Evolutionary conservation across 2,888 invertebrate species (phyloP).

Genomic region (Sminthurinus aureus): DNA sequence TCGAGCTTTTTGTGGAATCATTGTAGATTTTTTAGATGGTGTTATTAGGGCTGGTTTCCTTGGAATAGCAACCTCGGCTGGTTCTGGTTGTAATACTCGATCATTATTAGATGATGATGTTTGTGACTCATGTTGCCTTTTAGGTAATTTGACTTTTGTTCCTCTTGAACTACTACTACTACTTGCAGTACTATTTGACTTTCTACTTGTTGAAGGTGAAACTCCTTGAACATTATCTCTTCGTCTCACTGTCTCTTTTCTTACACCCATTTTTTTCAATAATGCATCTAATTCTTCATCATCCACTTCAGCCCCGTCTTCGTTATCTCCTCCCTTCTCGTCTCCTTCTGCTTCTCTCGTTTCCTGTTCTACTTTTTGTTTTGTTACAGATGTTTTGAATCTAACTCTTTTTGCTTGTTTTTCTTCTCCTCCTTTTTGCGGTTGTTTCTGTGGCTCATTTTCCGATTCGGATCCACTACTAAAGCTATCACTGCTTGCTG

Average conservation of each 20-base stretch:
- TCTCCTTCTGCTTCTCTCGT: not conserved
- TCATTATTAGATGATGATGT: constrained; percentile 12
- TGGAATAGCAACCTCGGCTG: not conserved
- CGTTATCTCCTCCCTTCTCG: constrained; percentile 18
- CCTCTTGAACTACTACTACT: not conserved
- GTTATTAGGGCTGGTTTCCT: constrained; percentile 20
- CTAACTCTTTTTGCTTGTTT: too few species aligned
- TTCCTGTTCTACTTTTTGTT: constrained; percentile 21
- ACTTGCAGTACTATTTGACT: not conserved
- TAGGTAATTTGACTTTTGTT: constrained; percentile 1
- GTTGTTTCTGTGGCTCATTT: constrained; percentile 1
- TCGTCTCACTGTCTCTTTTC: not conserved
- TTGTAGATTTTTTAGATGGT: constrained; percentile 65
- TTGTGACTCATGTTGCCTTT: not conserved
- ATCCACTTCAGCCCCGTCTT: not conserved
- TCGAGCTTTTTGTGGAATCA: constrained; percentile 78
- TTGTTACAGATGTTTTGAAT: not conserved
- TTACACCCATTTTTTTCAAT: constrained; percentile 34
- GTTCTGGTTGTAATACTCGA: too few species aligned
- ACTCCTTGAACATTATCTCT: not conserved
- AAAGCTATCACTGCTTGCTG: too few species aligned
- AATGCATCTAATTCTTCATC: constrained; percentile 26
- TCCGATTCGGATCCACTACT: too few species aligned
- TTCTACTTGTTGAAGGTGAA: not conserved
- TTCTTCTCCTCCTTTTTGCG: constrained; percentile 11